Evolutionary conservation across 2,888 invertebrate species (phyloP), one percentile per base, ranked within the genome.

Genomic region (Hydrotaea cyrtoneurina): DNA sequence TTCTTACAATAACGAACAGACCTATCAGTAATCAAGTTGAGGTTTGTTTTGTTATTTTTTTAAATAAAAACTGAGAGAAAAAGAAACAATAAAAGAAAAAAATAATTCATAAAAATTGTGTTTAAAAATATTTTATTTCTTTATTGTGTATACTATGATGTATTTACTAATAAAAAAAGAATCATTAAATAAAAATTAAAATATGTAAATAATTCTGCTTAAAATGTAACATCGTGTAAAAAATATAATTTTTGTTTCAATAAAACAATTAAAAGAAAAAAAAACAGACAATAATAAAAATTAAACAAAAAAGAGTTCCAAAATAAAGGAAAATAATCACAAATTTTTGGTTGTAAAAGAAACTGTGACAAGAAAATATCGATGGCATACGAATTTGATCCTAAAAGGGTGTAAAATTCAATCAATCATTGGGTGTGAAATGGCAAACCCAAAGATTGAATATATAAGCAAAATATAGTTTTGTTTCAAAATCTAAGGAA

Each of bases 161-260:
- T 71, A 72, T 73, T 31, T 55, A 78, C 72, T 59, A 66, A 62
- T 36, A n/a, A 75, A 78, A 66, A 62, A 73, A 73, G 66, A 69
- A 66, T 78, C 19, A 46, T 69, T 23, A 66, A 82, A 74, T 80
- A 62, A 85, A 84, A 66, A 39, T 13, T 19, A 43, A 64, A 31
- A 69, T 74, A 75, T 64, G 71, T 84, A 72, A 76, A 76, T 71
- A 81, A 36, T 79, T 77, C n/a, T 46, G 39, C 71, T 79, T 83
- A 85, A 64, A 26, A 78, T 75, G 15, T 77, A 73, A 83, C 21
- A 72, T 82, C 57, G 64, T 79, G 77, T 53, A 83, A 83, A 80
- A 85, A n/a, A 78, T 72, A 76, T 64, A 64, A 81, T 75, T 66
- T n/a, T 66, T 19, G 11, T 43, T 36, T 64, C 3, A 2, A 15